Evolutionary conservation across 2,113 vertebrate genomes (phyloP).

Genomic region (Psettodes erumei): DNA sequence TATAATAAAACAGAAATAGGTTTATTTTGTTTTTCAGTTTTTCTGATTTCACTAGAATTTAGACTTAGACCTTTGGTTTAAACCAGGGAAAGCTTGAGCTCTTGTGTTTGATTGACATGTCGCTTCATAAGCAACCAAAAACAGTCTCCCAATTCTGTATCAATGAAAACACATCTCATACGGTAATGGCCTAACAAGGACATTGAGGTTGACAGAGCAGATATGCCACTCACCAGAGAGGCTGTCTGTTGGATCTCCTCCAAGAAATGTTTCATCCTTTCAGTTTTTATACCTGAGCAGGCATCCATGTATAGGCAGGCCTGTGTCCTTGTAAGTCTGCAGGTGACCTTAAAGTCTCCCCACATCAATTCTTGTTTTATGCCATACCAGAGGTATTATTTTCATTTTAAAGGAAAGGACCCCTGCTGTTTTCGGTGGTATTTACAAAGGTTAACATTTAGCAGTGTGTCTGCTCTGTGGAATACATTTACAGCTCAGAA

Average conservation of each 20-base stretch:
- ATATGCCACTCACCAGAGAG: conserved; percentile 21
- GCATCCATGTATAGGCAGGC: background rate
- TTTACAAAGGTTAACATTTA: conserved; percentile 27
- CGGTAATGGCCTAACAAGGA: conserved; percentile 5
- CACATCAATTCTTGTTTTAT: background rate
- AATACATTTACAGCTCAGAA: conserved; percentile 25
- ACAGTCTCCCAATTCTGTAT: background rate
- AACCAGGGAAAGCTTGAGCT: background rate
- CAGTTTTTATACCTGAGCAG: conserved; percentile 1
- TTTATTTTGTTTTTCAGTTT: too few relatives aligned
- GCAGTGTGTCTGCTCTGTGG: background rate
- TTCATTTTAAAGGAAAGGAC: background rate
- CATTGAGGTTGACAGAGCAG: conserved; percentile 11
- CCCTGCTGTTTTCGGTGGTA: background rate
- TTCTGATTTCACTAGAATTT: too few relatives aligned
- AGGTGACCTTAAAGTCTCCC: background rate
- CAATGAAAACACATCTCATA: background rate
- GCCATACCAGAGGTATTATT: background rate
- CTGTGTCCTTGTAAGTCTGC: conserved; percentile 13
- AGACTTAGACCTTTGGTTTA: too few relatives aligned
- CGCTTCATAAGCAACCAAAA: too few relatives aligned
- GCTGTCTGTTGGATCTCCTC: conserved; percentile 22
- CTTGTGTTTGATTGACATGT: too few relatives aligned
- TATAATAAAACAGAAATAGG: too few relatives aligned
- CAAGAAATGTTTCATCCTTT: conserved; percentile 9